Evolutionary conservation across 1,140 invertebrate genomes (phyloP).

Genomic region (Leptinotarsa defecta): DNA sequence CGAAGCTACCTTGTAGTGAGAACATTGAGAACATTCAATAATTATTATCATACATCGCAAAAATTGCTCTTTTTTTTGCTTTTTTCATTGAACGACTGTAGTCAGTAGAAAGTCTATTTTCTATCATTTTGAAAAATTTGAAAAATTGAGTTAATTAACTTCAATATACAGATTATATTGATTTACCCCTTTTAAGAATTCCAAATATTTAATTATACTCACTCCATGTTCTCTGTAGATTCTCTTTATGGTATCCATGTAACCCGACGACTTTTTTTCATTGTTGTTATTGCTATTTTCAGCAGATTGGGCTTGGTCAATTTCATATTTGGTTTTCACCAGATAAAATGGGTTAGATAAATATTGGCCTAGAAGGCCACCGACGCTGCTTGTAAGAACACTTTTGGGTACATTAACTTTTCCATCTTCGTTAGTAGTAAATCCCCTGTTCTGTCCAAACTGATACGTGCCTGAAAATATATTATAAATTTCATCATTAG

Average conservation of each 20-base stretch:
- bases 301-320: conserved; percentile 60
- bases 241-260: conserved; percentile 24
- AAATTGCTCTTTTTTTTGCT: no score
- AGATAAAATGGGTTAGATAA: conserved; percentile 82
- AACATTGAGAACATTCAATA: no score
- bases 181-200: background rate
- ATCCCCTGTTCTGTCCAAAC: conserved; percentile 54
- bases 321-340: conserved; percentile 84
- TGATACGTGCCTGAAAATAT: conserved; percentile 38
- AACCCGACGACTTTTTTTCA: conserved; percentile 20
- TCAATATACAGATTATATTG: no score
- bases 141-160: no score
- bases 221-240: conserved; percentile 36
- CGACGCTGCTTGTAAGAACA: conserved; percentile 69
- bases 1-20: no score
- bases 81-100: no score
- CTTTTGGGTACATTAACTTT: conserved; percentile 70
- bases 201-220: background rate
- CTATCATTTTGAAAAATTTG: no score
- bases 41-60: no score
- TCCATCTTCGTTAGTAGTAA: conserved; percentile 71
- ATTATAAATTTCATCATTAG: no score
- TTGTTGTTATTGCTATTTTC: conserved; percentile 18
- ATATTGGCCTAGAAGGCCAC: conserved; percentile 75
- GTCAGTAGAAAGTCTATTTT: no score